Conservation (phyloP, 2,113 vertebrate species). For the Meriones unguiculatus region DNA sequence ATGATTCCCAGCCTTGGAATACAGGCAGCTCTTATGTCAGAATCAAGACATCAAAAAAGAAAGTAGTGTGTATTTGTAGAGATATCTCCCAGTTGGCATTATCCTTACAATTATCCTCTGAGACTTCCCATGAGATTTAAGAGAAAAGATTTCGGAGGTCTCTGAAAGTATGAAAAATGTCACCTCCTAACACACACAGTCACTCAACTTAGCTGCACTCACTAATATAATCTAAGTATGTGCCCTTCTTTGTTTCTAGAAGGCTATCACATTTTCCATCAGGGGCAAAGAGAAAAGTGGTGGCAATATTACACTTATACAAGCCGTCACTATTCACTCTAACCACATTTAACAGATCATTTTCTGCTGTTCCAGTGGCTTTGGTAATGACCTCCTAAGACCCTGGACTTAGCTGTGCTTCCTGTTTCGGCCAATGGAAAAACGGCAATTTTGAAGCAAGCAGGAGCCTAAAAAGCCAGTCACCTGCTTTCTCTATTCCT, state of each 20-base stretch:
- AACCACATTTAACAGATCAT: not conserved
- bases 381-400: not conserved
- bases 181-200: not conserved
- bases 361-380: not conserved
- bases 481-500: not conserved
- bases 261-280: constrained; percentile 23
- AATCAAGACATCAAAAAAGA: not conserved
- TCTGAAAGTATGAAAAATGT: constrained; percentile 7
- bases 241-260: constrained; percentile 16
- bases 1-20: constrained; percentile 28
- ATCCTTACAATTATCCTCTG: constrained; percentile 31
- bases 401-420: not conserved
- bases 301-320: not conserved
- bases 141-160: constrained; percentile 54
- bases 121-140: constrained; percentile 16
- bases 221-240: not conserved
- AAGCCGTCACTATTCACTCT: constrained; percentile 9
- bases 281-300: constrained; percentile 17
- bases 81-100: not conserved
- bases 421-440: not conserved
- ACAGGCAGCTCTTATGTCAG: constrained; percentile 29
- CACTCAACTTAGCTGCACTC: not conserved
- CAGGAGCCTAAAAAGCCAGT: not conserved
- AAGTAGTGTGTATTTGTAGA: constrained; percentile 54
- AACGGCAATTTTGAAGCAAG: not conserved